Conservation (phyloP, 2,888 invertebrate species). For the Lasioglossum lativentre region DNA sequence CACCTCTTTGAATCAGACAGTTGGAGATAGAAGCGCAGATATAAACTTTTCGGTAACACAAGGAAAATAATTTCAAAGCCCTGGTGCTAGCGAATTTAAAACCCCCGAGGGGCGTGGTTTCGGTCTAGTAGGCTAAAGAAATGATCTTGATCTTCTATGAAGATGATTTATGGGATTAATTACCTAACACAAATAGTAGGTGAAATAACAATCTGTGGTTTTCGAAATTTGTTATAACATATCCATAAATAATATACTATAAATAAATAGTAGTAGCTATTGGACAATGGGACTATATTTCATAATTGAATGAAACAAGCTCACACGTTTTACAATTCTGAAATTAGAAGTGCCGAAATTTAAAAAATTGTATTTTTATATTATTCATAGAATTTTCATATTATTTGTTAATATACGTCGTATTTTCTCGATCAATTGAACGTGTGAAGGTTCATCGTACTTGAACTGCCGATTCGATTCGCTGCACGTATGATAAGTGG, state of each 20-base stretch:
- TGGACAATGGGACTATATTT: no score
- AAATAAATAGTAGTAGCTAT: no score
- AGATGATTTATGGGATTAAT: neutral
- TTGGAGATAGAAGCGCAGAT: constrained; percentile 16
- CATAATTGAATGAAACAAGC: no score
- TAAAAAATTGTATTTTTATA: no score
- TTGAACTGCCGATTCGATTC: constrained; percentile 4
- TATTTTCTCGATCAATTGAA: neutral
- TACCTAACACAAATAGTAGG: neutral
- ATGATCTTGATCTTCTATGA: no score
- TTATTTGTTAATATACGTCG: neutral
- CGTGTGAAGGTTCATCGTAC: neutral
- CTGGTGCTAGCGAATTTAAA: neutral
- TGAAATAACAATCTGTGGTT: neutral
- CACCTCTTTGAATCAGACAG: constrained; percentile 17
- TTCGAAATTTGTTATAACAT: no score
- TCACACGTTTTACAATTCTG: no score
- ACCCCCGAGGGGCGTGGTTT: neutral
- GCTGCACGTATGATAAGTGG: neutral
- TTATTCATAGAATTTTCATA: neutral
- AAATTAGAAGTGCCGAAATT: neutral
- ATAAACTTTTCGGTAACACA: constrained; percentile 1
- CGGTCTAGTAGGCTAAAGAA: neutral
- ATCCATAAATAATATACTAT: no score
- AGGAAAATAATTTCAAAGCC: neutral